Evolutionary conservation across 1,140 invertebrate genomes (phyloP).

Genomic region (Drosophila bocki): DNA sequence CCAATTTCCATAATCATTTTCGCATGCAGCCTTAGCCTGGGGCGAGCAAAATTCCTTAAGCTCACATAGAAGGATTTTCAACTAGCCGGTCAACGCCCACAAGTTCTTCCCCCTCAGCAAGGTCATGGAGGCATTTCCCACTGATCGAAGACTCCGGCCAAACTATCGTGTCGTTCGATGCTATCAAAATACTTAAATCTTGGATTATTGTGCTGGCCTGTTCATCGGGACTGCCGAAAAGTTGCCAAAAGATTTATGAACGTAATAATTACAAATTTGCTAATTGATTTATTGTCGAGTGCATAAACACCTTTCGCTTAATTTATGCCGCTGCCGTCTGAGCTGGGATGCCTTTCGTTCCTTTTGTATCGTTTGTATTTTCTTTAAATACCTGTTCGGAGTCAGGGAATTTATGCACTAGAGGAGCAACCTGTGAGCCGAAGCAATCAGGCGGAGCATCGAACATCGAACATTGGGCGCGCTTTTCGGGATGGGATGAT

Average conservation of each 20-base stretch:
- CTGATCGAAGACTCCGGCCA: conserved; percentile 11
- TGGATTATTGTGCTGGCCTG: conserved; percentile 25
- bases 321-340: conserved; percentile 66
- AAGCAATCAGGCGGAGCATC: conserved; percentile 66
- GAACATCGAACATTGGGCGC: conserved; percentile 42
- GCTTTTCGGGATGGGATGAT: conserved; percentile 74
- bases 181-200: conserved; percentile 62
- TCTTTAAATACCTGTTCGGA: conserved; percentile 68
- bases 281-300: conserved; percentile 84
- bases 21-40: background rate
- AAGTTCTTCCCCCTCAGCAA: conserved; percentile 1
- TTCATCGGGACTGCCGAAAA: conserved; percentile 44
- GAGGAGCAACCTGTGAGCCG: conserved; percentile 70
- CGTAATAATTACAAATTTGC: conserved; percentile 84
- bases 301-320: conserved; percentile 81
- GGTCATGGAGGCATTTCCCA: conserved; percentile 28
- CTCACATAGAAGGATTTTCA: conserved; percentile 14
- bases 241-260: conserved; percentile 75
- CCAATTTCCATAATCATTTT: conserved; percentile 4
- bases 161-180: conserved; percentile 29
- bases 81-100: conserved; percentile 28
- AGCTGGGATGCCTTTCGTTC: conserved; percentile 1
- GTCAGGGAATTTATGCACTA: conserved; percentile 69
- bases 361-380: conserved; percentile 33
- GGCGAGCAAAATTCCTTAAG: conserved; percentile 7